Percentiles rank a stretch among this genome's conserved stretches.
These are phyloP conservation scores for Zygothrica quintamaculata DNA, from an alignment of 2,888 invertebrate genomes.

Conservation along the genomic window DNA sequence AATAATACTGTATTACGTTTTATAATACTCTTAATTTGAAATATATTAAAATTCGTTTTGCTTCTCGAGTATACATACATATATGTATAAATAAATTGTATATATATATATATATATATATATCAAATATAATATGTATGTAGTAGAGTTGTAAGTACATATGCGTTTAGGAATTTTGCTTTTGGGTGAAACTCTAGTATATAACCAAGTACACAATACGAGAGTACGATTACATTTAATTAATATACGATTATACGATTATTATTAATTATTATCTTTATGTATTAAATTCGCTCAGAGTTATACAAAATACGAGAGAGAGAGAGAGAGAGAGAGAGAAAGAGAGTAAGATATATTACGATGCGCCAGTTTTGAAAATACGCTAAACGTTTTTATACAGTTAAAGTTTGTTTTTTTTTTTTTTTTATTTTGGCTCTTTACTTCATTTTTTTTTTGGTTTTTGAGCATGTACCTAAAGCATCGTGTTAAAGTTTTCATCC, in stretches of 20 bases:
- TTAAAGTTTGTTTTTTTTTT: slow-evolving; percentile 39
- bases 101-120: slow-evolving; percentile 23
- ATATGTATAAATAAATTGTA: slow-evolving; percentile 19
- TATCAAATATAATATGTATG: slow-evolving; percentile 15
- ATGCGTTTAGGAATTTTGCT: slow-evolving; percentile 37
- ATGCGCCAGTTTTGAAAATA: slow-evolving; percentile 66
- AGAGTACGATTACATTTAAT: slow-evolving; percentile 66
- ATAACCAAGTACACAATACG: slow-evolving; percentile 69
- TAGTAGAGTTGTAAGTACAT: slow-evolving; percentile 26
- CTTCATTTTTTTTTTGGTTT: slow-evolving; percentile 28
- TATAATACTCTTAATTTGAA: no score
- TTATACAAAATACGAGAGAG: slow-evolving; percentile 63
- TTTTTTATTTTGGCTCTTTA: slow-evolving; percentile 34
- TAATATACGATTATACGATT: slow-evolving; percentile 57
- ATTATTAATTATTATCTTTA: slow-evolving; percentile 51
- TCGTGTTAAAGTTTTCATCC: slow-evolving; percentile 32
- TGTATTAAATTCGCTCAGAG: slow-evolving; percentile 58
- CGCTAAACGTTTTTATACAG: slow-evolving; percentile 68
- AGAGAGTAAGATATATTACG: slow-evolving; percentile 36
- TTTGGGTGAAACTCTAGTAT: slow-evolving; percentile 65
- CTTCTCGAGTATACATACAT: slow-evolving; percentile 20
- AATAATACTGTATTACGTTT: not conserved
- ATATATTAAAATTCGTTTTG: no score
- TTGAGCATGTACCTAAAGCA: slow-evolving; percentile 64
- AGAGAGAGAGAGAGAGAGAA: slow-evolving; percentile 6